Evolutionary conservation across 2,888 invertebrate genomes (phyloP).

Genomic region (Ennomos erosarius): DNA sequence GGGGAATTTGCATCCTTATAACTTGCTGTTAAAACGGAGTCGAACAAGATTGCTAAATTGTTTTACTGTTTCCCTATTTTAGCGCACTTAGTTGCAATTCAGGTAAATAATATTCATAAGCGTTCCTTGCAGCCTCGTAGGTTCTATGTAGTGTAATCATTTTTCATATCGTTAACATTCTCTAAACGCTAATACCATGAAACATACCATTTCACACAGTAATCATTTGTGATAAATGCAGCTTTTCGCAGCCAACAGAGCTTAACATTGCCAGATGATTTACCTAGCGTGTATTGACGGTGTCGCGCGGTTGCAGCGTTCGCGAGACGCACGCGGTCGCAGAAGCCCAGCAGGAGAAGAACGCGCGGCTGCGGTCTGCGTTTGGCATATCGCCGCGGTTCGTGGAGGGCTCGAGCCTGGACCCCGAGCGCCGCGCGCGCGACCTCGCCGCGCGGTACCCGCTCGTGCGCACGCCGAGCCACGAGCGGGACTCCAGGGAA

Average conservation of each 20-base stretch:
- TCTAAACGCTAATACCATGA: not conserved
- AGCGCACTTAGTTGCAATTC: constrained; percentile 81
- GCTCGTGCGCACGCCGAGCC: constrained; percentile 91
- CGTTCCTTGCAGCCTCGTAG: constrained; percentile 39
- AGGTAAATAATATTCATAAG: constrained; percentile 74
- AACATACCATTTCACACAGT: no score
- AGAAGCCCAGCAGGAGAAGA: constrained; percentile 98
- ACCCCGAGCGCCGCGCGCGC: constrained; percentile 88
- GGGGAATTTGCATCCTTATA: constrained; percentile 3
- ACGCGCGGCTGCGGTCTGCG: constrained; percentile 95
- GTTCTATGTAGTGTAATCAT: constrained; percentile 23
- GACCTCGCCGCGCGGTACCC: constrained; percentile 87
- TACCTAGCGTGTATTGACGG: no score
- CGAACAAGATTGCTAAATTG: constrained; percentile 43
- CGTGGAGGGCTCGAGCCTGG: constrained; percentile 96
- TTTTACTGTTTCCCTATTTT: constrained; percentile 76
- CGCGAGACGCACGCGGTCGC: constrained; percentile 98
- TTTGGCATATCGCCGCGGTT: constrained; percentile 97
- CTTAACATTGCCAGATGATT: no score
- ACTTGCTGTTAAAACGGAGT: constrained; percentile 8
- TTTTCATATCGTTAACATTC: constrained; percentile 14
- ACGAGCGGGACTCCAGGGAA: constrained; percentile 75
- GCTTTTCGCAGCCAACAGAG: no score
- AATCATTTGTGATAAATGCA: no score
- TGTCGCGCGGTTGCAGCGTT: constrained; percentile 85